A percentile compares a stretch with the other conserved stretches of the same genome.
These are phyloP conservation scores for Rousettus madagascariensis DNA, from an alignment of 2,797 vertebrate species.

Conservation along the genomic window DNA sequence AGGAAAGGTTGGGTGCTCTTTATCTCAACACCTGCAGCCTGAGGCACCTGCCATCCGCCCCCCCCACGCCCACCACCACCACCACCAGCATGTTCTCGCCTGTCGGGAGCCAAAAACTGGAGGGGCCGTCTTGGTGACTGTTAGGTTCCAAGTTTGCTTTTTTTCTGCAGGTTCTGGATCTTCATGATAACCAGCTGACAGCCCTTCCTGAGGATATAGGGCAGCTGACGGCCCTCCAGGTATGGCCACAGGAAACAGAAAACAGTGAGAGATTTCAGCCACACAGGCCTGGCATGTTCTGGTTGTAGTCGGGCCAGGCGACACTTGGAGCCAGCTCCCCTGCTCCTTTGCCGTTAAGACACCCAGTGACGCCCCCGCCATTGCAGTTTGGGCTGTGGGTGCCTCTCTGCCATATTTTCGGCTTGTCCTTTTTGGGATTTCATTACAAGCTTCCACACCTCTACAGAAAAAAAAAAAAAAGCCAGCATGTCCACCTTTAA, in stretches of 20 bases:
- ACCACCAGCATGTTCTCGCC: accelerated
- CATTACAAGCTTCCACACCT: neutral
- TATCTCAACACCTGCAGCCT: accelerated
- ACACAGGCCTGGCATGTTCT: neutral
- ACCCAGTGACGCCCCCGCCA: neutral
- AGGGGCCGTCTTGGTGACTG: neutral
- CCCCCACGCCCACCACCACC: no score
- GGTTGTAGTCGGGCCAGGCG: accelerated
- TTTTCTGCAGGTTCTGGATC: conserved; percentile 91
- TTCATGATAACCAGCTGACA: conserved; percentile 93
- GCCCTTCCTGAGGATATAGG: conserved; percentile 92
- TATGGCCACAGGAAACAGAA: conserved; percentile 68
- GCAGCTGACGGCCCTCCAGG: conserved; percentile 91
- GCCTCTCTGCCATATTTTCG: neutral
- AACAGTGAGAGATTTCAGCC: neutral
- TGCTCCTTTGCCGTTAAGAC: neutral
- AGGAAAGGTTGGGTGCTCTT: neutral
- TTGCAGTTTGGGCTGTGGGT: neutral
- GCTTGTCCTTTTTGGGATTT: neutral
- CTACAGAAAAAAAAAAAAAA: neutral
- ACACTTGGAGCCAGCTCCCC: accelerated
- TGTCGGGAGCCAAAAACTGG: neutral
- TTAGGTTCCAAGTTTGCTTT: neutral
- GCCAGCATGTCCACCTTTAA: neutral
- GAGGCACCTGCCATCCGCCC: no score